Evolutionary conservation across 2,888 invertebrate genomes (phyloP), one percentile per base, ranked within the genome.

Genomic region (Trichogramma evanescens): DNA sequence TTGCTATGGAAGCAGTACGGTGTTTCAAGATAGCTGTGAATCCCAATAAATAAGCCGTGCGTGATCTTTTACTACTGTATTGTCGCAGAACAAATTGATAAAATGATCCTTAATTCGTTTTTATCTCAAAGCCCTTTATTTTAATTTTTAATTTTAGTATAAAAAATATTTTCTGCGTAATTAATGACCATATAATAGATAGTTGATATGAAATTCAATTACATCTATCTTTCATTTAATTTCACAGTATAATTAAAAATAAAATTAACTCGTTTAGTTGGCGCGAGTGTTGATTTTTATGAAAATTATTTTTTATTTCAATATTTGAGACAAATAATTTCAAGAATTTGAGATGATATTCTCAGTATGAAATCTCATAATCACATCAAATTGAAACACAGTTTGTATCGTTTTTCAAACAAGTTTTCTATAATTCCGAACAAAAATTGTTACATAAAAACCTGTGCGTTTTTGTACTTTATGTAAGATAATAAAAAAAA

Each of bases 1-100:
- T 75, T 74, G 74, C 74, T 75, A 73, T 74, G 72, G 72, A 75
- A 75, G 75, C 73, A 71, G 71, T 74, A 74, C 72, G 71, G 67
- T 68, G 70, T 69, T 72, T 73, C 72, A 71, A 72, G 67, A 68
- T 67, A 69, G 64, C 69, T 68, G 73, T 69, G 68, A 74, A 74
- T 74, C 69, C 72, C 72, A 74, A 69, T 66, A 71, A 72, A 72
- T 66, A 9, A 59, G 54, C 9, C 61, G 54, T 55, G 57, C 50
- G 41, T 49, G 58, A 59, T 46, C 52, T 54, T 59, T 39, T 54
- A 55, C 54, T 45, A 57, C 41, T 43, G 59, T 59, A 61, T 50
- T 46, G 43, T 56, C 64, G 63, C 55, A 10, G 54, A 26, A 53
- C 52, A 54, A 56, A 55, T 54, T n/a, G 52, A 44, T 53, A 7